Base-by-base conservation (phyloP, 2,888 invertebrate genomes). In the Embidobia sp. region DNA sequence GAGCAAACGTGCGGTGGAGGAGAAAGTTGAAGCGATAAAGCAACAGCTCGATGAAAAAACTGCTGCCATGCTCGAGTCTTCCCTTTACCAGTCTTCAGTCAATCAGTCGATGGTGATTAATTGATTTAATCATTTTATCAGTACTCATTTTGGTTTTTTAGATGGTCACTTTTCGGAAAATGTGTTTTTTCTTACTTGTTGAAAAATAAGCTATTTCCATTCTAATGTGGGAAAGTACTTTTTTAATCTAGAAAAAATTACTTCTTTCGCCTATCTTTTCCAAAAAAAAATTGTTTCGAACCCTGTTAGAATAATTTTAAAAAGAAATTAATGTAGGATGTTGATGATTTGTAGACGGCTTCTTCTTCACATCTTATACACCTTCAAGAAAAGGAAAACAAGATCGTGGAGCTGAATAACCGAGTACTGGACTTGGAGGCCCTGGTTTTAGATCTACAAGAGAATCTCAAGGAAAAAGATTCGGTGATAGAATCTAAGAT, bases 401-500 rank as follows among this genome's bases (percentile, higher is more conserved):
- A 91, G 83, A 92, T 95, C 64, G 85, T 91, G 29, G 94, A 95
- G 83, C 90, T 96, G 69, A 91, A 92, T 84, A 93, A 92, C 79
- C 93, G 92, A 86, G 92, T 95, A n/a, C 91, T 93, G 80, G 94
- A 94, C 82, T 91, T 95, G 87, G 96, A 96, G 89, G 93, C 93
- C 5, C 92, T 92, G 74, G 92, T 97, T 46, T 89, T 97, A 78
- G 97, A 97, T 88, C 91, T 95, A 49, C 95, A 96, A 89, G 97
- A 96, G 87, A 94, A 93, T 89, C 91, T 96, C 2, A 93, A 93
- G 84, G 95, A 96, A 89, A 95, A 96, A 88, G 95, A 96, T 89
- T 94, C 94, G 84, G 94, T 96, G 51, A 94, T 96, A 84, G 94
- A 94, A 88, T 94, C 95, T 3, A 92, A 95, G 87, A 95, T 95